Evolutionary conservation across 2,888 invertebrate species (phyloP), one percentile per base, ranked within the genome.

Genomic region (Drosophila falleni): DNA sequence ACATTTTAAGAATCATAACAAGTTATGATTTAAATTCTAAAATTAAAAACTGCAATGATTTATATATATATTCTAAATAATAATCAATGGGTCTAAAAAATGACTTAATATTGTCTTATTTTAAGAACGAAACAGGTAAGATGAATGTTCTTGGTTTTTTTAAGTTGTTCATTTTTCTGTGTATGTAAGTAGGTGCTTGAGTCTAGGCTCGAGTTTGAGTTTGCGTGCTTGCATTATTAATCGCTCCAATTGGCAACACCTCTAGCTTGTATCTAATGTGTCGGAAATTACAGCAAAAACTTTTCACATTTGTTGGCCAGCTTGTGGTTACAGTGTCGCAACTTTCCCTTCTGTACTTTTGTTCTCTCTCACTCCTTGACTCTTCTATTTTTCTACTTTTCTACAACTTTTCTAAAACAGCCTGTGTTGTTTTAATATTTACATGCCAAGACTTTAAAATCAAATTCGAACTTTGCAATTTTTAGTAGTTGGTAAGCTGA

Each of bases 251-350:
- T 76, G 72, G 65, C 19, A 44, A 46, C 61, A 66, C 66, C 53
- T 42, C 53, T 33, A 62, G 56, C 61, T 59, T 49, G 44, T 59
- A 71, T 62, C 64, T 72, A 80, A 76, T 77, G 69, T 73, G 58
- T 50, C 55, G 60, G 60, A 76, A 79, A 79, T 78, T 81, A 64
- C 59, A 68, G 60, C 55, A 75, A 69, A 82, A 84, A 84, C 87
- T 84, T 84, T 84, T 86, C 84, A 78, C 81, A 84, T 88, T 86
- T 86, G 81, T 71, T 71, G 84, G 58, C 71, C 69, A 80, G 75
- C 66, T 88, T 75, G 89, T 56, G 84, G 89, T 54, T 62, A 33
- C 60, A 29, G 56, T 71, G 66, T 65, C 54, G 49, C 67, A 81
- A 81, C 65, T 81, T 81, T 78, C 37, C 15, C 31, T 15, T 13